These are phyloP conservation scores for Nyctibius bracteatus DNA, from an alignment of 2,113 vertebrate species.

Conservation along the genomic window DNA sequence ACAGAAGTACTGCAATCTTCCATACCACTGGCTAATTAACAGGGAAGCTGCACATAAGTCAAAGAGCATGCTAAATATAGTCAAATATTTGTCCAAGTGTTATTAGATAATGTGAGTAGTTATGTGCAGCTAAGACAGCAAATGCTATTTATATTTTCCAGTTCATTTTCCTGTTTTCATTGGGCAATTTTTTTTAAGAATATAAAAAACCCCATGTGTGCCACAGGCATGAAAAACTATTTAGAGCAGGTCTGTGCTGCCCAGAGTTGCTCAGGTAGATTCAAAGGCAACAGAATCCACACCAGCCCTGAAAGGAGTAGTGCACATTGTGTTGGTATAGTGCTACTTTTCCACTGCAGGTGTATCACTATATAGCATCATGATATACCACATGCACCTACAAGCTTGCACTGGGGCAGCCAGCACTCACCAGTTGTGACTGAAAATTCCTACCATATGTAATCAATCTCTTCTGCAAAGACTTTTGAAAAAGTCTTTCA, in stretches of 20 bases:
- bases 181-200: rapidly evolving
- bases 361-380: not conserved
- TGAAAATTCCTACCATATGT: not conserved
- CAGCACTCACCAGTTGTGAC: not conserved
- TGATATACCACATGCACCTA: rapidly evolving
- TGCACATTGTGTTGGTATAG: rapidly evolving
- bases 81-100: not conserved
- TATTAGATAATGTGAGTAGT: not conserved
- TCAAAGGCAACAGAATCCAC: not conserved
- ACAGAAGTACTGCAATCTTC: not conserved
- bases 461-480: not conserved
- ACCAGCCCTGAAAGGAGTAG: not conserved
- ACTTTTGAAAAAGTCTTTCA: not conserved
- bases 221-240: not conserved
- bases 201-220: rapidly evolving
- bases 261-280: not conserved
- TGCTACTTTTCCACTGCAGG: not conserved
- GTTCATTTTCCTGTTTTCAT: not conserved
- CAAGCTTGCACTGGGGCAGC: not conserved
- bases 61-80: not conserved
- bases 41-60: not conserved
- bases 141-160: not conserved
- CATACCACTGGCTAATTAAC: not conserved
- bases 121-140: not conserved
- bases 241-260: not conserved